These are phyloP conservation scores for Seira ritae DNA, from an alignment of 2,888 invertebrate genomes.

Conservation along the genomic window DNA sequence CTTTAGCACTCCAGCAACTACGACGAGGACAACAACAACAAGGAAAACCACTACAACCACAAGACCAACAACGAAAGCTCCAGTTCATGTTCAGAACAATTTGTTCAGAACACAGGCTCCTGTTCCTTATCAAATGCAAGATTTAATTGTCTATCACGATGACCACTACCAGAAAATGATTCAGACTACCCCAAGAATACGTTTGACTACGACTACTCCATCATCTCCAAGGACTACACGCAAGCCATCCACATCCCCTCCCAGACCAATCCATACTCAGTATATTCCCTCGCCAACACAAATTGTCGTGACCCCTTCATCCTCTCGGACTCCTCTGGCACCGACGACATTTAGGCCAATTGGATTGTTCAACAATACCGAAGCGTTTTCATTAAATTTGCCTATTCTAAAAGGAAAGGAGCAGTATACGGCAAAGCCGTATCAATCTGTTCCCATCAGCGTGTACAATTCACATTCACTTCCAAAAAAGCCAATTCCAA, in stretches of 20 bases:
- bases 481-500: slow-evolving; percentile 24
- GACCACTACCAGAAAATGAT: too few species aligned
- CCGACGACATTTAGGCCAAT: slow-evolving; percentile 25
- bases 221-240: not conserved
- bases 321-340: not conserved
- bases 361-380: not conserved
- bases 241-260: not conserved
- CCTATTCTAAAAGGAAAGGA: slow-evolving; percentile 25
- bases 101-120: not conserved
- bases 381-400: slow-evolving; percentile 8
- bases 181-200: too few species aligned
- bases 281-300: slow-evolving; percentile 8
- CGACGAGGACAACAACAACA: not conserved
- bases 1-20: not conserved
- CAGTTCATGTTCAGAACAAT: slow-evolving; percentile 7
- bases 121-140: too few species aligned
- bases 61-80: not conserved
- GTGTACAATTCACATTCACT: slow-evolving; percentile 16
- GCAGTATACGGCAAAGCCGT: not conserved
- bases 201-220: too few species aligned
- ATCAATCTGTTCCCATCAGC: slow-evolving; percentile 9
- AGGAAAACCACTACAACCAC: not conserved
- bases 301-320: slow-evolving; percentile 14
- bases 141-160: too few species aligned
- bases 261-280: not conserved